These are phyloP conservation scores for Unio pictorum DNA, from an alignment of 2,888 invertebrate species.

Conservation along the genomic window DNA sequence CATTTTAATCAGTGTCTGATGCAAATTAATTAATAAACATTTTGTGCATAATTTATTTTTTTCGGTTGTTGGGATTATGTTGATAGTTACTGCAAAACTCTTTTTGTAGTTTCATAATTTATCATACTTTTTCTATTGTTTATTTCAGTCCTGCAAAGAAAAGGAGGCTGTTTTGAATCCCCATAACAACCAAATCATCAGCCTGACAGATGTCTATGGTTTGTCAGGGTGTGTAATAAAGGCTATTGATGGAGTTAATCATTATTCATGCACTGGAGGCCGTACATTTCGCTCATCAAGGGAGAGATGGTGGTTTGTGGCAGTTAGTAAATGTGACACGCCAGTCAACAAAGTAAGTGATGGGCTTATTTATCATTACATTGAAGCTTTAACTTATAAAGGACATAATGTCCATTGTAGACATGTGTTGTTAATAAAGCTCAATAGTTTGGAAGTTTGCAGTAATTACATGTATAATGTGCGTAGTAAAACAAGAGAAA, in stretches of 20 bases:
- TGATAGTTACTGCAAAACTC: too few relatives aligned
- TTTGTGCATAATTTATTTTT: too few relatives aligned
- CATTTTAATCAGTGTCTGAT: too few relatives aligned
- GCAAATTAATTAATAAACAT: too few relatives aligned
- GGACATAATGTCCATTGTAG: too few relatives aligned
- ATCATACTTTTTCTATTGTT: not conserved
- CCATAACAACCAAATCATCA: conserved; percentile 85
- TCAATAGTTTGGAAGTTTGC: too few relatives aligned
- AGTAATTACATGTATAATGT: too few relatives aligned
- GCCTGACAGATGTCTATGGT: conserved; percentile 75
- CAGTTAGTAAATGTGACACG: conserved; percentile 81
- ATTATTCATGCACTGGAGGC: conserved; percentile 59
- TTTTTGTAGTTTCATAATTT: too few relatives aligned
- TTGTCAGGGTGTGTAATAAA: conserved; percentile 54
- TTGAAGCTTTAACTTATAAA: not conserved
- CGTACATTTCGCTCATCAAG: conserved; percentile 84
- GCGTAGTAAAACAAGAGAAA: too few relatives aligned
- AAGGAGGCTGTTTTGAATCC: conserved; percentile 81
- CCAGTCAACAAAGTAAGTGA: not conserved
- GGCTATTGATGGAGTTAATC: conserved; percentile 26
- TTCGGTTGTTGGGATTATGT: too few relatives aligned
- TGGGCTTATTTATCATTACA: too few relatives aligned
- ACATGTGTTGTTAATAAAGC: too few relatives aligned
- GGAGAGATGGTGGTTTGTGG: conserved; percentile 96
- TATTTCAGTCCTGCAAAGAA: conserved; percentile 81